Evolutionary conservation across 2,113 vertebrate species (phyloP), one percentile per base, ranked within the genome.

Genomic region (Antidorcas marsupialis): DNA sequence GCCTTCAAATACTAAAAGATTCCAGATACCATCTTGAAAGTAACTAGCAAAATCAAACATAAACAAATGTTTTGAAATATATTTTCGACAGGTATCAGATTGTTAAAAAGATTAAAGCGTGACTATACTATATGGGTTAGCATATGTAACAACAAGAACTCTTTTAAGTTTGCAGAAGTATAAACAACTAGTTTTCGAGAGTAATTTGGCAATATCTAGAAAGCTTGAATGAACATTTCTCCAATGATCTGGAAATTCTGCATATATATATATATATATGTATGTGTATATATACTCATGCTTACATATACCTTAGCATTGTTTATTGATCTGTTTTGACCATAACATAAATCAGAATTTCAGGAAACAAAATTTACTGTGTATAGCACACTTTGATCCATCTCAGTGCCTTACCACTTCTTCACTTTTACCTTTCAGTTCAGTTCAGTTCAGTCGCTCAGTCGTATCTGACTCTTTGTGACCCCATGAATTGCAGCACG

Each of bases 241-340:
- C 14, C 60, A 76, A 6, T 78, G 27, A 86, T n/a, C 39, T 17
- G 83, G 27, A 13, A 95, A 76, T 91, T 94, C 47, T 71, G 28
- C 52, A 15, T 47, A 23, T 95, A 10, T 85, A 16, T 47, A 6
- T 92, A 39, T 4, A 15, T n/a, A 2, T 36, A 6, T 92, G 30
- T 6, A 15, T 47, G 1, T 64, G 30, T 67, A 36, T 67, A n/a
- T 71, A 23, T 36, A 36, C 19, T 39, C n/a, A 39, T 71, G 67
- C 82, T n/a, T 21, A 23, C 10, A 47, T 17, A 76, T 13, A 45
- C 12, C 14, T 83, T 89, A 88, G 9, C 10, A 30, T 81, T 62
- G 13, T 74, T 86, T 90, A 17, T 93, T 97, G 36, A 89, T 94
- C 21, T 97, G 2, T 95, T 93, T 88, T 86, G 71, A 82, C 27